A percentile compares a stretch with the other conserved stretches of the same genome.
phyloP scores from a whole-genome alignment of 2,888 invertebrate species.

The Liopterus haemorrhoidalis region DNA sequence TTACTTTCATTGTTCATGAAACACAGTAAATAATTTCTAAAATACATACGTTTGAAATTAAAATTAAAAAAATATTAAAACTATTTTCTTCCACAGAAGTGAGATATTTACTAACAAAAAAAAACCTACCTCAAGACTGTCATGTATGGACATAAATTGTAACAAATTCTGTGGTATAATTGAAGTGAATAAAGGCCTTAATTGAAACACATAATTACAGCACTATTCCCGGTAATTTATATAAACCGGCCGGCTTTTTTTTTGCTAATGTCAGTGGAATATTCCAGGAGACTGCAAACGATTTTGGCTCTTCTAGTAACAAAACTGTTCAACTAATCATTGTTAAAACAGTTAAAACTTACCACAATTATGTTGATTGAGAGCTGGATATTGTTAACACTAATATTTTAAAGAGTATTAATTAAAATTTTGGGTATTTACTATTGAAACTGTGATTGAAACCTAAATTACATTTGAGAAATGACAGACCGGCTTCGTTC shows the following conservation, averaged over 20 bases:
- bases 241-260: constrained; percentile 41
- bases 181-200: no score
- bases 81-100: no score
- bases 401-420: constrained; percentile 20
- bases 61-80: no score
- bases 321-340: constrained; percentile 29
- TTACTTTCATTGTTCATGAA: no score
- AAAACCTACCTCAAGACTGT: no score
- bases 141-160: no score
- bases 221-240: no score
- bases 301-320: constrained; percentile 39
- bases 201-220: no score
- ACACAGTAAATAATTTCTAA: no score
- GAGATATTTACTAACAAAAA: no score
- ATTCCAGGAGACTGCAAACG: constrained; percentile 35
- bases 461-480: constrained; percentile 32
- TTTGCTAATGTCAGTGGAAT: constrained; percentile 38
- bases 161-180: no score
- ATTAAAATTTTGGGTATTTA: constrained; percentile 27
- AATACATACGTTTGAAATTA: no score
- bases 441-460: constrained; percentile 26
- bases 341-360: constrained; percentile 24
- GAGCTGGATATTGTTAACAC: constrained; percentile 14
- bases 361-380: constrained; percentile 24
- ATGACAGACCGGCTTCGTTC: constrained; percentile 36